These are phyloP conservation scores for Vollenhovia emeryi DNA, from an alignment of 1,140 invertebrate genomes.

Conservation along the genomic window DNA sequence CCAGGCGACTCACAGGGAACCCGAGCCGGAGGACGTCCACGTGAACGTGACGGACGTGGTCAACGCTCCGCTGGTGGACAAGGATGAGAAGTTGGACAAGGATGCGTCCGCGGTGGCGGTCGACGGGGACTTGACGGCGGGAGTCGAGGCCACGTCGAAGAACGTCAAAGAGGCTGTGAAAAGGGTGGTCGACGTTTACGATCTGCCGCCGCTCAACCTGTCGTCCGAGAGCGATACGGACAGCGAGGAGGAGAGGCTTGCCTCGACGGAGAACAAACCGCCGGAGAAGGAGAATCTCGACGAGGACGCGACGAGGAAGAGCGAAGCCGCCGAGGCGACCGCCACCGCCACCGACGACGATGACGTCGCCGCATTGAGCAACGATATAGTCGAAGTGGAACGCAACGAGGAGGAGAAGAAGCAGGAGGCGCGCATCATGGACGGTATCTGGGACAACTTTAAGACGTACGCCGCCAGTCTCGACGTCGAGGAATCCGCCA, in stretches of 20 bases:
- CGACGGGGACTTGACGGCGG: background rate
- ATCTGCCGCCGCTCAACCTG: conserved; percentile 92
- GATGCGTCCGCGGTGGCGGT: background rate
- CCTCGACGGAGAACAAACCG: conserved; percentile 57
- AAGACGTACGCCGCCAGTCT: conserved; percentile 89
- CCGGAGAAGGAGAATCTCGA: conserved; percentile 27
- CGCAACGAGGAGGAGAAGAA: conserved; percentile 84
- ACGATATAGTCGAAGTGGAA: conserved; percentile 76
- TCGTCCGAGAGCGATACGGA: conserved; percentile 92
- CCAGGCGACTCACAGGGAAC: conserved; percentile 85
- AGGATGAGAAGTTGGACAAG: conserved; percentile 21
- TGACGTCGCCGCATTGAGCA: background rate
- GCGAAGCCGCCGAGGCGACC: background rate
- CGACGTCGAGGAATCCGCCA: conserved; percentile 79
- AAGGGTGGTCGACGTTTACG: conserved; percentile 87
- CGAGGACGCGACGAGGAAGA: conserved; percentile 38
- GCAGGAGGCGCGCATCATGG: conserved; percentile 84
- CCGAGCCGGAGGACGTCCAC: conserved; percentile 50
- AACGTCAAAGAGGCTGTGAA: conserved; percentile 76
- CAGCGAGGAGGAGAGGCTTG: conserved; percentile 82
- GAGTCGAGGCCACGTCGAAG: background rate
- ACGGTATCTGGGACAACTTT: conserved; percentile 94
- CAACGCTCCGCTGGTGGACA: background rate
- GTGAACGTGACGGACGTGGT: background rate
- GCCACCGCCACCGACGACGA: conserved; percentile 18